These are phyloP conservation scores for Rhabdornis inornatus DNA, from an alignment of 2,113 vertebrate species.

Conservation along the genomic window DNA sequence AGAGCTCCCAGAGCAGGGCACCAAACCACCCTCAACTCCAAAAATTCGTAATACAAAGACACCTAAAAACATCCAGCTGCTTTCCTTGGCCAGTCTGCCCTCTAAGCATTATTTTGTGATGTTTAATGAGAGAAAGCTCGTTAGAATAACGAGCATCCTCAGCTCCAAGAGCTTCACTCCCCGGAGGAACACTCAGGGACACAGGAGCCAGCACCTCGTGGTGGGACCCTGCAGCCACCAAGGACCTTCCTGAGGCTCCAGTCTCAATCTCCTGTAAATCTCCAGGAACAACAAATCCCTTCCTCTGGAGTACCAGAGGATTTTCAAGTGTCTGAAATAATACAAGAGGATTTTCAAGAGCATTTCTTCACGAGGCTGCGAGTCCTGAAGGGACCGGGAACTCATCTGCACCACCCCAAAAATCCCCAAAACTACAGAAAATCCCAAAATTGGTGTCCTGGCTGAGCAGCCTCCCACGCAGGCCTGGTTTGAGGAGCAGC, in stretches of 20 bases:
- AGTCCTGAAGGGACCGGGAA: neutral
- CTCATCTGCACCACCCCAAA: neutral
- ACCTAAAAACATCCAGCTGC: neutral
- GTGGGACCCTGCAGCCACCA: neutral
- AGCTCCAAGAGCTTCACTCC: neutral
- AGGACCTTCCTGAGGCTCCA: rapidly evolving
- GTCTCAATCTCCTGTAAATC: neutral
- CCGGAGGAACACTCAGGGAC: rapidly evolving
- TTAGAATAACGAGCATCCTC: neutral
- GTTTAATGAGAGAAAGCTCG: neutral
- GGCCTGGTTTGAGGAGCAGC: neutral
- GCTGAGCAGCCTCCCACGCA: neutral
- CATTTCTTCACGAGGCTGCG: neutral
- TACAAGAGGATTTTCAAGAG: neutral
- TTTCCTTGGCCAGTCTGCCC: neutral
- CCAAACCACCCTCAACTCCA: neutral
- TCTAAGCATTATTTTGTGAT: neutral
- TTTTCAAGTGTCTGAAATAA: neutral
- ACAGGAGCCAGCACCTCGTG: neutral
- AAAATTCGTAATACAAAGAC: neutral
- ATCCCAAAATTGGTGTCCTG: neutral
- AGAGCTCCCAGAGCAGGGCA: neutral
- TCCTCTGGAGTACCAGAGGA: neutral
- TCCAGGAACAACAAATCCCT: neutral
- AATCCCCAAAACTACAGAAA: neutral